Conservation (phyloP, 1,140 invertebrate genomes). For the Portunus trituberculatus region DNA sequence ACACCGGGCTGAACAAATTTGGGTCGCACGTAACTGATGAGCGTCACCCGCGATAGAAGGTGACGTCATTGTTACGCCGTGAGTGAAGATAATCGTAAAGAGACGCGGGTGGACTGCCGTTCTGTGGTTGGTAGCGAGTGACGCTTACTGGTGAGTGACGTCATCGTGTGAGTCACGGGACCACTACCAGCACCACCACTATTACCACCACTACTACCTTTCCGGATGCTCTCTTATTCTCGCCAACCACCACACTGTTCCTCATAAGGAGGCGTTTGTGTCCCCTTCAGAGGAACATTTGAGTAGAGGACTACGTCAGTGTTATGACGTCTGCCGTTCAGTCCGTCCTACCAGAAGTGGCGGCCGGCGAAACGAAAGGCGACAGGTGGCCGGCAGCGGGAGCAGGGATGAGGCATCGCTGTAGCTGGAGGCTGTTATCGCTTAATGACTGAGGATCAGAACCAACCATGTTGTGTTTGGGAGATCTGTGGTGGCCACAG, state of each 20-base stretch:
- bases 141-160: slow-evolving; percentile 29
- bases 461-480: neutral
- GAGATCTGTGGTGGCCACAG: neutral
- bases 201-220: neutral
- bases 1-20: neutral
- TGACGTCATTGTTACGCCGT: neutral
- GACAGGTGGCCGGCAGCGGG: neutral
- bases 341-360: neutral
- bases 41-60: neutral
- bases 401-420: neutral
- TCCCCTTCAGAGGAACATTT: neutral
- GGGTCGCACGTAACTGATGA: neutral
- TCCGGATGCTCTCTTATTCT: neutral
- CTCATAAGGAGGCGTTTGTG: neutral
- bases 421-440: neutral
- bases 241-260: neutral
- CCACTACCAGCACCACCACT: neutral
- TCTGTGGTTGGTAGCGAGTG: neutral
- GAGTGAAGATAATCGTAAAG: neutral
- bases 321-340: neutral
- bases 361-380: neutral
- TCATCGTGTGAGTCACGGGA: slow-evolving; percentile 13
- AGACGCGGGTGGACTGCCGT: neutral
- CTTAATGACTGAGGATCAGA: neutral
- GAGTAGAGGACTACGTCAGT: neutral